These are phyloP conservation scores for Luehdorfia chinensis DNA, from an alignment of 1,140 invertebrate genomes.

Conservation along the genomic window DNA sequence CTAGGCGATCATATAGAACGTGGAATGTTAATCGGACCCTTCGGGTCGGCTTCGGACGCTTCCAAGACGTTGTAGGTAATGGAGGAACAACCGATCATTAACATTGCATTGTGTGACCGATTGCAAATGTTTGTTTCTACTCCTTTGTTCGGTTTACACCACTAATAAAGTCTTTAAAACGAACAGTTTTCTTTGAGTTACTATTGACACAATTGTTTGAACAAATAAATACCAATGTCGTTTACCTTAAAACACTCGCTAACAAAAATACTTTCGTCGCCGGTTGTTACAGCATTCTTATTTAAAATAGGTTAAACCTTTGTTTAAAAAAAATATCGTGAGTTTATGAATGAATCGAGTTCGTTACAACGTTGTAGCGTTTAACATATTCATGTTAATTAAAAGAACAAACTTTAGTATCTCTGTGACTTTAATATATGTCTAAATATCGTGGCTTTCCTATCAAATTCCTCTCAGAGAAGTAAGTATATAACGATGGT, in stretches of 20 bases:
- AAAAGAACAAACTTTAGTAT: constrained; percentile 7
- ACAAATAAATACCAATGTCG: constrained; percentile 6
- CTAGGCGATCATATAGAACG: constrained; percentile 48
- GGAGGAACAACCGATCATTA: constrained; percentile 15
- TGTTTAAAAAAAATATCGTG: constrained; percentile 11
- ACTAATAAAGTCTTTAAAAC: constrained; percentile 5
- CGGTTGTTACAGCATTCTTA: constrained; percentile 11
- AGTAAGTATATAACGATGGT: background rate
- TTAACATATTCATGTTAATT: constrained; percentile 15
- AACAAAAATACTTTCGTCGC: constrained; percentile 12
- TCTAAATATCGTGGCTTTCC: constrained; percentile 13
- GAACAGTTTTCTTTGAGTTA: background rate
- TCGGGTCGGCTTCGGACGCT: constrained; percentile 32
- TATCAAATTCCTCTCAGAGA: background rate
- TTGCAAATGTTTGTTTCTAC: constrained; percentile 15
- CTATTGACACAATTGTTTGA: background rate
- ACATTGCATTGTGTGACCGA: constrained; percentile 17
- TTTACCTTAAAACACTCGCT: constrained; percentile 6
- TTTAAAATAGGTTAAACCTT: constrained; percentile 15
- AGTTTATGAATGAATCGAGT: constrained; percentile 13
- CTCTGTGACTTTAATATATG: constrained; percentile 11
- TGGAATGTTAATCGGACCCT: constrained; percentile 65
- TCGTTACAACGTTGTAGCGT: constrained; percentile 9
- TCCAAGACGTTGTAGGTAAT: constrained; percentile 25
- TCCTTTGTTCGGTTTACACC: constrained; percentile 9